A percentile compares a stretch with the other conserved stretches of the same genome.
phyloP scores from a whole-genome alignment of 2,797 vertebrate species.

The Triplophysa bombifrons region DNA sequence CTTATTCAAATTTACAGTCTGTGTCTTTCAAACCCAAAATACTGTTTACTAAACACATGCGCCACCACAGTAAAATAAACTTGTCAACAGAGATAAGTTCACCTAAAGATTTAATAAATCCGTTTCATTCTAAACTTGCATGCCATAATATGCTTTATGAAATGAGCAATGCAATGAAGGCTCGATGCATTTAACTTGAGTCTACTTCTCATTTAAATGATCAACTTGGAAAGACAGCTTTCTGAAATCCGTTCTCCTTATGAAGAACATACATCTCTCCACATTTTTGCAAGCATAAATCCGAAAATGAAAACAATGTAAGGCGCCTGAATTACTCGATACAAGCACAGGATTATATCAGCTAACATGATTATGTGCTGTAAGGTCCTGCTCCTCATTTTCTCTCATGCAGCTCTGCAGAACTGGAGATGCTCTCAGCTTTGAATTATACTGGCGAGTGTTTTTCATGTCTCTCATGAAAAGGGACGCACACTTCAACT shows the following conservation, averaged over 20 bases:
- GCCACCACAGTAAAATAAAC: no score
- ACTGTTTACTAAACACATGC: neutral
- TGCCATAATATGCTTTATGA: no score
- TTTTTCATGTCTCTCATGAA: conserved; percentile 34
- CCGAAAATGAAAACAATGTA: conserved; percentile 29
- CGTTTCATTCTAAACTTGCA: no score
- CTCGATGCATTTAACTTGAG: neutral
- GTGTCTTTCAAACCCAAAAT: neutral
- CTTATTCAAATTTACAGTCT: no score
- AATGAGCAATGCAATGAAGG: no score
- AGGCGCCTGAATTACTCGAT: conserved; percentile 1
- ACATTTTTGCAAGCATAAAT: conserved; percentile 1
- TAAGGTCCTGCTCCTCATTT: conserved; percentile 8
- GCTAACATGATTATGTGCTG: conserved; percentile 20
- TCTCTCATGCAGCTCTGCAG: neutral
- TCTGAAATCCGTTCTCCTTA: neutral
- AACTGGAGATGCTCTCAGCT: conserved; percentile 32
- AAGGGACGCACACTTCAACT: conserved; percentile 29
- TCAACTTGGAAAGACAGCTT: conserved; percentile 18
- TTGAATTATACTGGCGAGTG: conserved; percentile 37
- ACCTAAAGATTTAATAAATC: no score
- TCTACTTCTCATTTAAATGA: conserved; percentile 5
- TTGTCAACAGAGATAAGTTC: no score
- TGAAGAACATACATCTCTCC: conserved; percentile 36
- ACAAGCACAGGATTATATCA: conserved; percentile 20